Base-by-base conservation (phyloP, 1,140 invertebrate genomes). In the Solenopsis invicta region DNA sequence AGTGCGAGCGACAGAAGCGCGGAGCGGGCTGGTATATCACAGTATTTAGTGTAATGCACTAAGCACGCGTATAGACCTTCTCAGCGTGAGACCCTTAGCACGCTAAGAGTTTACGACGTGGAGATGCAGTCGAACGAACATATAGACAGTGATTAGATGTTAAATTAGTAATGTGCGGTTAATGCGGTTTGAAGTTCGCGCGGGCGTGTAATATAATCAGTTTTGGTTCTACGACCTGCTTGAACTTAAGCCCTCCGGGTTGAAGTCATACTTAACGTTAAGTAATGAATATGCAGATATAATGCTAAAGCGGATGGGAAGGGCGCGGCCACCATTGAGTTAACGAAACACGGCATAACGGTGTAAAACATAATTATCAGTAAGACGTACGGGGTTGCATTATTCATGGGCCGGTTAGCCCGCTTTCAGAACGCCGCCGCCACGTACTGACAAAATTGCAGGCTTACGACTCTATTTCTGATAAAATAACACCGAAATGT, bases 281-380 rank as follows among this genome's bases (percentile, higher is more conserved):
- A 92, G 92, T 93, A 93, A 94, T 94, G 94, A 94, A 94, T 93
- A 94, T 93, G 93, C 92, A 93, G 91, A 74, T 89, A 89, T 92
- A 91, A 93, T 90, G 87, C 86, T 78, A 80, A 88, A 88, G 85
- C 88, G 89, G 87, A 92, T 87, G 86, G 90, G 92, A 88, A 90
- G 89, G 92, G 90, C 87, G 91, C 89, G 89, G 90, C 62, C 66
- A 69, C 37, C 87, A 69, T 48, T 82, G 90, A 92, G 91, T 93
- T 94, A 94, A 94, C 92, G 93, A 94, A 94, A 94, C 94, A 93
- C 93, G 92, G 92, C 91, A 93, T 93, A 93, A 94, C 92, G 93
- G 92, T 94, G 94, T 94, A 94, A 94, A 94, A 94, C 93, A 94
- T 94, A 94, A 94, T 94, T 94, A 94, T 94, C 93, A 93, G 92